phyloP scores from a whole-genome alignment of 2,888 invertebrate species.

The Leptopilina myrica region DNA sequence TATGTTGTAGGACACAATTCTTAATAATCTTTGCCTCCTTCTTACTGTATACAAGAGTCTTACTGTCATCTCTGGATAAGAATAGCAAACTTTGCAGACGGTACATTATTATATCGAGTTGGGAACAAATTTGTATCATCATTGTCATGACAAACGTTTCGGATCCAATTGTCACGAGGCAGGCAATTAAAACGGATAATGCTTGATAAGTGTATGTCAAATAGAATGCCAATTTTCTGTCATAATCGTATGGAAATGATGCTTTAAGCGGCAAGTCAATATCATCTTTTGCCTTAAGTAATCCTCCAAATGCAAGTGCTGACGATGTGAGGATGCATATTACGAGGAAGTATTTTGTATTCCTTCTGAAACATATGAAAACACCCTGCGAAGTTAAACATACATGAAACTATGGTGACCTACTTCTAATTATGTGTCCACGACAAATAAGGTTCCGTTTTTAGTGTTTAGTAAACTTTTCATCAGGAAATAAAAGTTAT shows the following conservation, averaged over 20 bases:
- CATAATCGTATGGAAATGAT: background rate
- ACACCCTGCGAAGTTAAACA: no score
- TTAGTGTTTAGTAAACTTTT: no score
- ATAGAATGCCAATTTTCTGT: background rate
- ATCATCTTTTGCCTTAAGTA: background rate
- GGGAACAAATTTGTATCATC: background rate
- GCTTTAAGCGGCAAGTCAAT: background rate
- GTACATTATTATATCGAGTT: background rate
- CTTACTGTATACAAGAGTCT: background rate
- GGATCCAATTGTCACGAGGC: background rate
- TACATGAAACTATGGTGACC: no score
- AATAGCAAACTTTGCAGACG: background rate
- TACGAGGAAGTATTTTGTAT: background rate
- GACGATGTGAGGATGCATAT: background rate
- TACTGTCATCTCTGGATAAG: background rate
- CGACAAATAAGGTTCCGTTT: no score
- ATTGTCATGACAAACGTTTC: background rate
- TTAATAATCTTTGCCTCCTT: background rate
- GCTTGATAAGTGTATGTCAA: background rate
- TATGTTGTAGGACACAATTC: background rate
- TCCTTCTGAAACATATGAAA: background rate
- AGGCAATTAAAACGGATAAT: background rate
- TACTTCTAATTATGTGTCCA: no score
- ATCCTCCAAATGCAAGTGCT: background rate
- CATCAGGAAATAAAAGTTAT: no score